These are phyloP conservation scores for Galerucella calmariensis DNA, from an alignment of 2,888 invertebrate species.

Conservation along the genomic window DNA sequence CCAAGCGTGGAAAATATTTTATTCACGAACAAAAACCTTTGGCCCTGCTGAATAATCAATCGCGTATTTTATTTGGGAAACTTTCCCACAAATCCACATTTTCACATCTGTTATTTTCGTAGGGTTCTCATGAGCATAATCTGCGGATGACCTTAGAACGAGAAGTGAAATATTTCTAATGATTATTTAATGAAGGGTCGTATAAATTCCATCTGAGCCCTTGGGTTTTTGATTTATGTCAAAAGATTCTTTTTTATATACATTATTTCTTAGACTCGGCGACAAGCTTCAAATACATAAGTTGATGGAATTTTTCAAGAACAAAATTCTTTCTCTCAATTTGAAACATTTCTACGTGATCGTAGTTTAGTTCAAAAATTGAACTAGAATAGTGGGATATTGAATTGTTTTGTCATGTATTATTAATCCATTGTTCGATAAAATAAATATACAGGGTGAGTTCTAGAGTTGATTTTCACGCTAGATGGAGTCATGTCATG, in stretches of 20 bases:
- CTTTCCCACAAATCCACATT: constrained; percentile 11
- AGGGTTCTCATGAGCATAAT: constrained; percentile 28
- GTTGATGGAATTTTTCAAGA: background rate
- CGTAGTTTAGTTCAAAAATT: no score
- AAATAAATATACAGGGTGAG: no score
- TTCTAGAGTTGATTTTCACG: no score
- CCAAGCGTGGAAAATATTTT: constrained; percentile 31
- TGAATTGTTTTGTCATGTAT: no score
- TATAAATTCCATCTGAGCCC: constrained; percentile 24
- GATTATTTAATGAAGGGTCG: constrained; percentile 32
- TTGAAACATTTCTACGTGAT: no score
- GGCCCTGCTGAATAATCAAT: constrained; percentile 35
- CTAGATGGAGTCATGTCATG: no score
- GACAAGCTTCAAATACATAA: background rate
- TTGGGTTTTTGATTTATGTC: constrained; percentile 2
- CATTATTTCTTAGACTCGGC: background rate
- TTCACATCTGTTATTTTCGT: constrained; percentile 24
- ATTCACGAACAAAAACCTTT: constrained; percentile 35
- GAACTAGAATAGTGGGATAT: no score
- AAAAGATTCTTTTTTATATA: background rate
- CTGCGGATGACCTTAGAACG: constrained; percentile 22
- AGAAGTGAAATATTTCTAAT: constrained; percentile 32
- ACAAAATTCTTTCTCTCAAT: background rate
- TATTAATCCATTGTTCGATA: no score
- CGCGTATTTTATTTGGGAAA: constrained; percentile 29